Evolutionary conservation across 1,140 invertebrate genomes (phyloP).

Genomic region (Myzus persicae): DNA sequence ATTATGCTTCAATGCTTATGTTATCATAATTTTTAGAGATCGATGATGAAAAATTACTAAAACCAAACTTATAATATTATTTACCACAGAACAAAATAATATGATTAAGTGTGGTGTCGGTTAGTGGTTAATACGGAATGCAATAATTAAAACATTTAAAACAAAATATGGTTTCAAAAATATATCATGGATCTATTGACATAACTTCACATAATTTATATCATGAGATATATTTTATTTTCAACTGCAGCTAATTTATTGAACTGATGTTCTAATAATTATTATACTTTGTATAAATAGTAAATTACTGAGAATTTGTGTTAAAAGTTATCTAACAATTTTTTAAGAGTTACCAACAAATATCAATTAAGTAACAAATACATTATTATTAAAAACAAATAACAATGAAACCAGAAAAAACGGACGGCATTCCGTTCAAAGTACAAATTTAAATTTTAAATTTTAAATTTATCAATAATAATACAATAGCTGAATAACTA

Average conservation of each 20-base stretch:
- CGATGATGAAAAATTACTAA: not conserved
- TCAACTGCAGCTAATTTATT: not conserved
- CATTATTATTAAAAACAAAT: not conserved
- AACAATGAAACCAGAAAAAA: slow-evolving; percentile 3
- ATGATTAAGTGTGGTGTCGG: not conserved
- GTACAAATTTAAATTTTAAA: not conserved
- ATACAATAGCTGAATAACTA: not conserved
- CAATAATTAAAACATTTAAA: not conserved
- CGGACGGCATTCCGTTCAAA: not conserved
- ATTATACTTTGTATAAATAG: not conserved
- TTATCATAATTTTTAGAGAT: slow-evolving; percentile 7
- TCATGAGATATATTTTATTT: not conserved
- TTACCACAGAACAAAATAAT: not conserved
- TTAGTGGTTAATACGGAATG: not conserved
- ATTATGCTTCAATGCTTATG: not conserved
- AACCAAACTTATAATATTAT: not conserved
- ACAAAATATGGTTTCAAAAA: not conserved
- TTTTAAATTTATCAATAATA: not conserved
- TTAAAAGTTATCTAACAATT: not conserved
- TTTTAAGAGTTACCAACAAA: not conserved
- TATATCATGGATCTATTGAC: not conserved
- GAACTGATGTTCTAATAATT: not conserved
- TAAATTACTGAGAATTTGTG: not conserved
- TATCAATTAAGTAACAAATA: not conserved
- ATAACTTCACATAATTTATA: not conserved